phyloP scores from a whole-genome alignment of 1,140 invertebrate genomes.

The Drosophila auraria region DNA sequence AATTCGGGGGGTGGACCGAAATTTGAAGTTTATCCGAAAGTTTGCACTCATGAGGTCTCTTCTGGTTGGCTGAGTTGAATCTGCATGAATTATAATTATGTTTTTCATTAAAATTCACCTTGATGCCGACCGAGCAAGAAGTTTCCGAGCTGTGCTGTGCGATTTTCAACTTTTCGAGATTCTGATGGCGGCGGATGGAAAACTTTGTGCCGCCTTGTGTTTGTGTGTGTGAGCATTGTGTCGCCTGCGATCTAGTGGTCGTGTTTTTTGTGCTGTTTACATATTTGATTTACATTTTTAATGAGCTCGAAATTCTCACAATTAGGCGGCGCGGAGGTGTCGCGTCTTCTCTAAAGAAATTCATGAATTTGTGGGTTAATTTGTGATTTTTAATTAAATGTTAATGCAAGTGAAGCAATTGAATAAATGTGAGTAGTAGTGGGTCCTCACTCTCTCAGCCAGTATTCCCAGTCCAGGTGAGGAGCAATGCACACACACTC shows the following conservation, averaged over 20 bases:
- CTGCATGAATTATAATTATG: slow-evolving; percentile 82
- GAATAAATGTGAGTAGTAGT: slow-evolving; percentile 30
- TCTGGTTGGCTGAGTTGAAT: slow-evolving; percentile 57
- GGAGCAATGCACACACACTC: slow-evolving; percentile 9
- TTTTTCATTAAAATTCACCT: slow-evolving; percentile 83
- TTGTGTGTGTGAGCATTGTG: slow-evolving; percentile 34
- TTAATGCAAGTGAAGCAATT: slow-evolving; percentile 43
- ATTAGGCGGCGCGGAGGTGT: slow-evolving; percentile 24
- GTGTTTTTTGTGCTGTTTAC: slow-evolving; percentile 45
- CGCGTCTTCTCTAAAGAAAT: slow-evolving; percentile 15
- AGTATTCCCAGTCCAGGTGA: slow-evolving; percentile 32
- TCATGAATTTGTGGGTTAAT: slow-evolving; percentile 56
- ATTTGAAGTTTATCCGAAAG: slow-evolving; percentile 70
- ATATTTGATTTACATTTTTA: slow-evolving; percentile 71
- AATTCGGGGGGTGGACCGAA: slow-evolving; percentile 37
- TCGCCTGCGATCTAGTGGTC: slow-evolving; percentile 33
- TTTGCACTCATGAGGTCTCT: slow-evolving; percentile 65
- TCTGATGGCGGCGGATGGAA: slow-evolving; percentile 28
- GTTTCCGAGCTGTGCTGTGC: slow-evolving; percentile 26
- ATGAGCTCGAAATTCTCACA: slow-evolving; percentile 65
- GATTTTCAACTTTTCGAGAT: slow-evolving; percentile 69
- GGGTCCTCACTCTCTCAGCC: not conserved
- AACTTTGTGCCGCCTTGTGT: slow-evolving; percentile 5
- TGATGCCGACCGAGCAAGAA: slow-evolving; percentile 35
- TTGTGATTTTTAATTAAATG: slow-evolving; percentile 71